These are phyloP conservation scores for Porites rus DNA, from an alignment of 92 coral and sea anemone species.

Conservation along the genomic window DNA sequence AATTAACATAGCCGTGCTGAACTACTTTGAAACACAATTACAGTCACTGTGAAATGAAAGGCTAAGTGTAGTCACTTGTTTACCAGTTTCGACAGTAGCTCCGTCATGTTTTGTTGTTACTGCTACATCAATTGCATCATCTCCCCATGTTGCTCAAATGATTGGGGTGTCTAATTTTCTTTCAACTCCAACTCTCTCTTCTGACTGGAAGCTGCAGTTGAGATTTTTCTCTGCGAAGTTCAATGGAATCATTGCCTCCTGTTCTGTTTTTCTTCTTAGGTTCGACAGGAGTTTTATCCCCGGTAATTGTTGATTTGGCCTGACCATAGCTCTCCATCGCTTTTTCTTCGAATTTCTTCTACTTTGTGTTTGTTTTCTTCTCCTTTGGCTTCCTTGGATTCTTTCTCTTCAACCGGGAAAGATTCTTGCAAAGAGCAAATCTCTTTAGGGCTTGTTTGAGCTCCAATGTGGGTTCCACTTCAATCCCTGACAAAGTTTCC, in stretches of 20 bases:
- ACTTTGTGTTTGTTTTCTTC: constrained; percentile 18
- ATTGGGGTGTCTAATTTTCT: background rate
- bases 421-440: constrained; percentile 41
- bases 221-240: background rate
- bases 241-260: constrained; percentile 12
- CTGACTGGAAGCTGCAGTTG: background rate
- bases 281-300: background rate
- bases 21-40: background rate
- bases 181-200: background rate
- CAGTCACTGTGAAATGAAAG: background rate
- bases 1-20: no score
- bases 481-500: constrained; percentile 59
- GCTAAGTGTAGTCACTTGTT: background rate
- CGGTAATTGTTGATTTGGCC: background rate
- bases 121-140: constrained; percentile 5
- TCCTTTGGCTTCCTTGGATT: constrained; percentile 10
- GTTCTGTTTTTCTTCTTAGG: constrained; percentile 16
- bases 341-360: constrained; percentile 16
- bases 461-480: constrained; percentile 47
- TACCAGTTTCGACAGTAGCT: background rate
- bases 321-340: constrained; percentile 6
- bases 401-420: constrained; percentile 4
- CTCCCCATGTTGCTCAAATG: background rate
- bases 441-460: constrained; percentile 45
- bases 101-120: constrained; percentile 4